Percentiles rank a stretch among this genome's conserved stretches.
Conservation (phyloP, 2,797 vertebrate genomes). For the Ctenopoma multispine region DNA sequence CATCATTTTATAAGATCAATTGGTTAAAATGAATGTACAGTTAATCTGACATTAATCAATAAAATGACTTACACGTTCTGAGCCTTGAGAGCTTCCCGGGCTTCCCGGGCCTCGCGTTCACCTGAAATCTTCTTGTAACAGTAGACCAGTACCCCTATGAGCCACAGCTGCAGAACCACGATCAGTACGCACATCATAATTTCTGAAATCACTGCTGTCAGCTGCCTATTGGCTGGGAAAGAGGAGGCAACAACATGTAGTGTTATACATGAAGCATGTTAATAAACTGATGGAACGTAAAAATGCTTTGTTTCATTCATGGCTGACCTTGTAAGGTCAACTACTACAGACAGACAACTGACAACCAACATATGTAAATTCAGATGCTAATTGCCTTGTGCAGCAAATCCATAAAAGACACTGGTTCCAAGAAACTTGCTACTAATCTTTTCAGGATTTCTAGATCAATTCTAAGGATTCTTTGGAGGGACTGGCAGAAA, state of each 20-base stretch:
- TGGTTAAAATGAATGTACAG: neutral
- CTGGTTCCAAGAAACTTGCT: neutral
- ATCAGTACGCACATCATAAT: slow-evolving; percentile 94
- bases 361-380: too few species aligned
- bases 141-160: slow-evolving; percentile 89
- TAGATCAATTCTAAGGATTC: too few species aligned
- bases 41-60: neutral
- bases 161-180: slow-evolving; percentile 91
- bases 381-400: too few species aligned
- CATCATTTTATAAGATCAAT: neutral
- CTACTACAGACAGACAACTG: too few species aligned
- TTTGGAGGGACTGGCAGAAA: too few species aligned
- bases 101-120: slow-evolving; percentile 84
- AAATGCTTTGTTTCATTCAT: too few species aligned
- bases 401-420: too few species aligned
- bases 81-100: slow-evolving; percentile 70
- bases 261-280: neutral
- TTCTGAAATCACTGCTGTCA: slow-evolving; percentile 89
- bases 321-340: too few species aligned
- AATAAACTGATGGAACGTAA: too few species aligned
- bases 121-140: slow-evolving; percentile 91
- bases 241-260: slow-evolving; percentile 2
- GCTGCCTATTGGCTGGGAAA: slow-evolving; percentile 85
- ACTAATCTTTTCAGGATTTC: too few species aligned
- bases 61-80: slow-evolving; percentile 69